phyloP scores from a whole-genome alignment of 2,888 invertebrate species.

The Lithophane leautieri region DNA sequence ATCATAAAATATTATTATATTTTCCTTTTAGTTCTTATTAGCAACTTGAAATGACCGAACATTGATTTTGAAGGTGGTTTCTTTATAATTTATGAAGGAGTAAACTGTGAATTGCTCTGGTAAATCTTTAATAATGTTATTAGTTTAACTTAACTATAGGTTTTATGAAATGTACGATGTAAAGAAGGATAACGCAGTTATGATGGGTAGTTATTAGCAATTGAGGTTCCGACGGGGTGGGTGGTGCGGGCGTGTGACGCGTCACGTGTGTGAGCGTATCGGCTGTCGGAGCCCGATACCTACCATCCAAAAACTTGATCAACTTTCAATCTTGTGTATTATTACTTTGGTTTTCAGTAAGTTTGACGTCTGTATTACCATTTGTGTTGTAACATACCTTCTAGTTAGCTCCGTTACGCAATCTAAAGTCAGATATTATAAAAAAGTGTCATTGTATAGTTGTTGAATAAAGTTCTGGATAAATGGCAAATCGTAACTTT shows the following conservation, averaged over 20 bases:
- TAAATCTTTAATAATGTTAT: constrained; percentile 55
- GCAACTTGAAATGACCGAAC: constrained; percentile 17
- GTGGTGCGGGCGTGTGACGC: not conserved
- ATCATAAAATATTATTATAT: constrained; percentile 3
- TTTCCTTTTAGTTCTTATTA: not conserved
- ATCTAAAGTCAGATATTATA: constrained; percentile 15
- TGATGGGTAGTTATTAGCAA: constrained; percentile 14
- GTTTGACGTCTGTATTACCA: constrained; percentile 15
- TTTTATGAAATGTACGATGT: constrained; percentile 53
- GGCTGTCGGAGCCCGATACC: not conserved
- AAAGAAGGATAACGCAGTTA: constrained; percentile 35
- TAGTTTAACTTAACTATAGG: constrained; percentile 52
- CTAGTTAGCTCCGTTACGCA: constrained; percentile 15
- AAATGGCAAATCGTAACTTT: constrained; percentile 50
- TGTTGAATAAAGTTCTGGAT: constrained; percentile 32
- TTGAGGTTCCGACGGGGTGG: not conserved
- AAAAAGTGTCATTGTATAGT: constrained; percentile 36
- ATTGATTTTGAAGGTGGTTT: constrained; percentile 35
- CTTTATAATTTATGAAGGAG: constrained; percentile 38
- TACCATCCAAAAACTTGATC: constrained; percentile 5
- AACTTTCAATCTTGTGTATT: constrained; percentile 41
- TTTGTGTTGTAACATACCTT: constrained; percentile 41
- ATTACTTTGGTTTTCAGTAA: constrained; percentile 33
- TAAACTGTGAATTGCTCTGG: constrained; percentile 18
- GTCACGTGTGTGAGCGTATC: not conserved